Percentiles rank a stretch among this genome's conserved stretches.
Conservation (phyloP, 2,113 vertebrate genomes). For the Mustelus asterias region DNA sequence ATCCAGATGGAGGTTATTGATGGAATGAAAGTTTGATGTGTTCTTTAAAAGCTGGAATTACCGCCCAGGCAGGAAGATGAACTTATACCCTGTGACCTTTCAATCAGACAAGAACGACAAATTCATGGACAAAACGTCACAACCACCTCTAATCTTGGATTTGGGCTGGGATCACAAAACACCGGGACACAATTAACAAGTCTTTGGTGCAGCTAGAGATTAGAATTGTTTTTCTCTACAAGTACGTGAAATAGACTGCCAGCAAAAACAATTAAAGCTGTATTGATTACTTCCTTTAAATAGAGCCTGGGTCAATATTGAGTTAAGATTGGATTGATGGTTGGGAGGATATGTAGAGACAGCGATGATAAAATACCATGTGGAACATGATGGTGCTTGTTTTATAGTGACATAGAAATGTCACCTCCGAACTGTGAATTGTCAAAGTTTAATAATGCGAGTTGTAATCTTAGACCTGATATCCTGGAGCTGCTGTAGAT, state of each 20-base stretch:
- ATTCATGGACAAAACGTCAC: background rate
- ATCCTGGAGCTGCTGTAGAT: background rate
- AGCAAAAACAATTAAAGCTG: background rate
- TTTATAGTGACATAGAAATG: background rate
- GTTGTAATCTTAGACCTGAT: background rate
- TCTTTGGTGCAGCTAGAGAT: background rate
- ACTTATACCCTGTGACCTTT: background rate
- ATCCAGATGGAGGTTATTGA: background rate
- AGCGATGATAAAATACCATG: background rate
- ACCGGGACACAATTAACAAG: background rate
- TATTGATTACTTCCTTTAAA: conserved; percentile 27
- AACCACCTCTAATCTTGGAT: background rate
- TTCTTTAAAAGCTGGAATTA: background rate
- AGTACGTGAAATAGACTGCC: background rate
- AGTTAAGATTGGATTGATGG: conserved; percentile 2
- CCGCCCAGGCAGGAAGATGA: background rate
- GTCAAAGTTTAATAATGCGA: conserved; percentile 1
- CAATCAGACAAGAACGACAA: background rate
- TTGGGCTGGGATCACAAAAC: background rate
- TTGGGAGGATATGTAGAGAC: background rate
- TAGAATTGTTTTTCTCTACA: background rate
- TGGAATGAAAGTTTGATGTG: background rate
- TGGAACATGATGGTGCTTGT: background rate
- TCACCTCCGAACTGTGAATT: background rate
- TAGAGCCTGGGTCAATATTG: conserved; percentile 20